These are phyloP conservation scores for Helicolenus hilgendorfi DNA, from an alignment of 2,797 vertebrate species.

Conservation along the genomic window DNA sequence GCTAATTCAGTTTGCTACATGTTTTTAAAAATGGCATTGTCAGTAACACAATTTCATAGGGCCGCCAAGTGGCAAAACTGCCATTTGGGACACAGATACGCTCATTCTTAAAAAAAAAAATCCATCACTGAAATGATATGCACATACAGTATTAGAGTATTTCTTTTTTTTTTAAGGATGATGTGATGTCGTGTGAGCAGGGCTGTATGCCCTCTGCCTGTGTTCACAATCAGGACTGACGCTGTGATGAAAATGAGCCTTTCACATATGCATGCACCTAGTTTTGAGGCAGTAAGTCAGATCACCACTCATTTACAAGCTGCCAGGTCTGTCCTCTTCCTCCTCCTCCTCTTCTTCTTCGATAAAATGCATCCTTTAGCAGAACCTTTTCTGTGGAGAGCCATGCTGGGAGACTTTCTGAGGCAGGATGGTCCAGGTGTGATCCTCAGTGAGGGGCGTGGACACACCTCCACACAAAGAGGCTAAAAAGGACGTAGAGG, in stretches of 20 bases:
- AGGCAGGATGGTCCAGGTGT: constrained; percentile 55
- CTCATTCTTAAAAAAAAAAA: constrained; percentile 61
- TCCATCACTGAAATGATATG: constrained; percentile 65
- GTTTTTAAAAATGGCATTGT: constrained; percentile 83
- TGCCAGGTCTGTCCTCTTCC: constrained; percentile 62
- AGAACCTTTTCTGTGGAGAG: constrained; percentile 53
- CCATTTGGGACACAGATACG: constrained; percentile 59
- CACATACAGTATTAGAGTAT: constrained; percentile 50
- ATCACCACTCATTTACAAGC: constrained; percentile 70
- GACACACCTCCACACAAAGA: constrained; percentile 98
- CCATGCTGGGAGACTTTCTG: constrained; percentile 62
- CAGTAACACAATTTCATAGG: constrained; percentile 68
- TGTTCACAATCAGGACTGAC: constrained; percentile 66
- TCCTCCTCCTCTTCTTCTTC: neutral
- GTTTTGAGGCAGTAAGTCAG: constrained; percentile 82
- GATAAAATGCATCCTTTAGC: constrained; percentile 28
- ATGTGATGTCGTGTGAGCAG: constrained; percentile 50
- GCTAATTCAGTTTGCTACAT: constrained; percentile 90
- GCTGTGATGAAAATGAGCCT: constrained; percentile 66
- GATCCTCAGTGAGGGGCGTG: constrained; percentile 93
- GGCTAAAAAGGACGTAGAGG: constrained; percentile 81
- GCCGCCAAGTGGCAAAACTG: constrained; percentile 64
- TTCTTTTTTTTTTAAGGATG: constrained; percentile 12
- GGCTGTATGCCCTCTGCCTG: constrained; percentile 36
- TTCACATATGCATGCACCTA: constrained; percentile 82